These are phyloP conservation scores for Laothoe populi DNA, from an alignment of 2,888 invertebrate genomes.

Conservation along the genomic window DNA sequence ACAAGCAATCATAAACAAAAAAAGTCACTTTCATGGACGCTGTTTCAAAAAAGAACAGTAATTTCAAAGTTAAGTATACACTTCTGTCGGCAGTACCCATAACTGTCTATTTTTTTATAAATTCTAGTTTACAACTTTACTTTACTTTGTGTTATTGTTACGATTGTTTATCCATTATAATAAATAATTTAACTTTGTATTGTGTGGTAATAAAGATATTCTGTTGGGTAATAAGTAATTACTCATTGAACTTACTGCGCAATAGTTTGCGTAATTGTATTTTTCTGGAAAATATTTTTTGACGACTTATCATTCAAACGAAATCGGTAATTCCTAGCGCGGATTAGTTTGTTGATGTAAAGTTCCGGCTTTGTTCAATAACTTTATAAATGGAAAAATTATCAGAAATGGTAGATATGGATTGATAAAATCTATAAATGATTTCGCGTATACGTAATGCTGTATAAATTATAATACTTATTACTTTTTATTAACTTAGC, in stretches of 20 bases:
- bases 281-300: background rate
- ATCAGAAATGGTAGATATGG: background rate
- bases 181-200: constrained; percentile 32
- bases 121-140: background rate
- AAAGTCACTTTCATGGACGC: too few relatives aligned
- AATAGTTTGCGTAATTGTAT: constrained; percentile 4
- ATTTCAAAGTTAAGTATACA: too few relatives aligned
- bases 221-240: constrained; percentile 41
- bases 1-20: too few relatives aligned
- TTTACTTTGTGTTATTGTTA: background rate
- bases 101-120: background rate
- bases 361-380: background rate
- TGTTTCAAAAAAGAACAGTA: too few relatives aligned
- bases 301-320: background rate
- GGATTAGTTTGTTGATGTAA: background rate
- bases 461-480: too few relatives aligned
- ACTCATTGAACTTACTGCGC: constrained; percentile 26
- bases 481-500: too few relatives aligned
- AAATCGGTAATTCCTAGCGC: background rate
- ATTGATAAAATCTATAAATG: constrained; percentile 1
- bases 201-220: constrained; percentile 42
- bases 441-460: background rate
- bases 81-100: too few relatives aligned
- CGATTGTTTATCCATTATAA: constrained; percentile 3
- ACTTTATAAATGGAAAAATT: background rate